Percentiles rank a stretch among this genome's conserved stretches.
Evolutionary conservation across 2,888 invertebrate species (phyloP).

Genomic region (Cotesia congregata): DNA sequence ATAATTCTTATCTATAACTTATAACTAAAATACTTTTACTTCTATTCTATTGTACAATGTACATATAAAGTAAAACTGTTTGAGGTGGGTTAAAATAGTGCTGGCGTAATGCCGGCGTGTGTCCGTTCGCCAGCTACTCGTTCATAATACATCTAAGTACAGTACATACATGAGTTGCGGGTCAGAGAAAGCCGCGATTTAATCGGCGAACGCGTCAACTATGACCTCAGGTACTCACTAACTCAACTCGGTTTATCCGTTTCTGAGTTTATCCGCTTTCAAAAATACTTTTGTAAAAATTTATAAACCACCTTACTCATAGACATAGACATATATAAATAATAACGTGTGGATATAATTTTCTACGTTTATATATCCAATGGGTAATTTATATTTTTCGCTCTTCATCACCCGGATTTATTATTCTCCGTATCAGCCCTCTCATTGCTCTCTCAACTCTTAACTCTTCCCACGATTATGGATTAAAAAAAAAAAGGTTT

Average conservation of each 20-base stretch:
- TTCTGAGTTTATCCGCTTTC: background rate
- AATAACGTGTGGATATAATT: background rate
- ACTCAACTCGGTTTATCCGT: background rate
- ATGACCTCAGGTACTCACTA: conserved; percentile 27
- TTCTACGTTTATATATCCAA: background rate
- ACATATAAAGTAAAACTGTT: conserved; percentile 1
- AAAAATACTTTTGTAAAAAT: background rate
- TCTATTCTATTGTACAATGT: background rate
- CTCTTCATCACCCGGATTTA: conserved; percentile 11
- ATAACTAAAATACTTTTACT: background rate
- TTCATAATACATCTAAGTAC: conserved; percentile 22
- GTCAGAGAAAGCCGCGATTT: conserved; percentile 37
- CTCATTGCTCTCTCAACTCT: conserved; percentile 31
- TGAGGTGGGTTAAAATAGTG: conserved; percentile 8
- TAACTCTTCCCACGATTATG: conserved; percentile 58
- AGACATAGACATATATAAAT: too few relatives aligned
- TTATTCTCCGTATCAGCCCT: conserved; percentile 24
- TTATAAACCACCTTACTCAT: background rate
- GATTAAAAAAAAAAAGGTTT: conserved; percentile 52
- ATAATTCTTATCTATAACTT: background rate
- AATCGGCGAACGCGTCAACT: conserved; percentile 38
- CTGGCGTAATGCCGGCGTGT: conserved; percentile 27
- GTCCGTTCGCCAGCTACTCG: conserved; percentile 9
- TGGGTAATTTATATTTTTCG: background rate
- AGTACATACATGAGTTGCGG: conserved; percentile 3